These are phyloP conservation scores for Harpalus rufipes DNA, from an alignment of 2,888 invertebrate genomes.

Conservation along the genomic window DNA sequence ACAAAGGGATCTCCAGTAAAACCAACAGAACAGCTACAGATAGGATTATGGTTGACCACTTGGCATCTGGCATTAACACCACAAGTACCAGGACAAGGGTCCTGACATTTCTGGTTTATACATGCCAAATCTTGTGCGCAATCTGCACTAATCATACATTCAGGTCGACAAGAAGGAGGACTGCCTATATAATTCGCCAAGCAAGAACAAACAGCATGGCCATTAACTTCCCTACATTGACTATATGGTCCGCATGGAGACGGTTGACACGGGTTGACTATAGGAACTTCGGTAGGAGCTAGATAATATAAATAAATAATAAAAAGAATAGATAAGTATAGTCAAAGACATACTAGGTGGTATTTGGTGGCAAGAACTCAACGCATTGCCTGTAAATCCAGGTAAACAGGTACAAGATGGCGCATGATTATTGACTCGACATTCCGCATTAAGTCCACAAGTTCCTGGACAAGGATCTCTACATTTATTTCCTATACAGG, in stretches of 20 bases:
- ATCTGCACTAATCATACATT: conserved; percentile 88
- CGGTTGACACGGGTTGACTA: conserved; percentile 83
- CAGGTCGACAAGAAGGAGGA: conserved; percentile 87
- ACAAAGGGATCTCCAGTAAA: conserved; percentile 84
- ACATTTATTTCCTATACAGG: conserved; percentile 92
- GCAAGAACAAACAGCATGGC: conserved; percentile 89
- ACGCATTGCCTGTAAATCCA: conserved; percentile 89
- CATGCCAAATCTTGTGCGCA: conserved; percentile 87
- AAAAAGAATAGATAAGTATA: conserved; percentile 68
- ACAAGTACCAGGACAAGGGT: conserved; percentile 89
- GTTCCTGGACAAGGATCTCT: conserved; percentile 90
- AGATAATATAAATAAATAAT: conserved; percentile 70
- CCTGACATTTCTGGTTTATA: conserved; percentile 85
- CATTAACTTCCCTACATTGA: conserved; percentile 85
- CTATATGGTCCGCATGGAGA: conserved; percentile 90
- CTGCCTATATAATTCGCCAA: conserved; percentile 86
- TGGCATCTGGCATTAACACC: conserved; percentile 86
- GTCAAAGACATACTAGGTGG: conserved; percentile 74
- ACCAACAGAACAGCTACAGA: conserved; percentile 87
- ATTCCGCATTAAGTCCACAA: conserved; percentile 89
- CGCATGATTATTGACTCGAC: conserved; percentile 89
- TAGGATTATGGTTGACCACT: conserved; percentile 88
- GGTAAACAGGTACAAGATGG: conserved; percentile 89
- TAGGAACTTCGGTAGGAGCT: conserved; percentile 75
- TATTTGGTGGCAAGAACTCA: conserved; percentile 76